These are phyloP conservation scores for Pomatostomus ruficeps DNA, from an alignment of 2,113 vertebrate genomes.

Conservation along the genomic window DNA sequence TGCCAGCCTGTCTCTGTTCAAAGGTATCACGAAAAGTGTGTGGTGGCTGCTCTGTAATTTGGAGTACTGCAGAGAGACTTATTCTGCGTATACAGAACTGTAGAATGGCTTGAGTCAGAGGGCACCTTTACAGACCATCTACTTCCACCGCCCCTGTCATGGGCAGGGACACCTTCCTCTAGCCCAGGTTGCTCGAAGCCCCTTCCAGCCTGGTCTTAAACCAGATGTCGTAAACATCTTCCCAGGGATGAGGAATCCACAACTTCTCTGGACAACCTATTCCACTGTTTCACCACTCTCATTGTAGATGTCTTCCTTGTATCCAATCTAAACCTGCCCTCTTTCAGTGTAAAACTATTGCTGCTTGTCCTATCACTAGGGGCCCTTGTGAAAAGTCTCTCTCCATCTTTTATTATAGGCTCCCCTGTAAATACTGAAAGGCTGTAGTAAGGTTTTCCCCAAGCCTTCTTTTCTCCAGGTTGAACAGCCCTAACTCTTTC, in stretches of 20 bases:
- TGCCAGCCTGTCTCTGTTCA: neutral
- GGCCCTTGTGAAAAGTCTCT: neutral
- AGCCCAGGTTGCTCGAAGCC: neutral
- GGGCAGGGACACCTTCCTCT: neutral
- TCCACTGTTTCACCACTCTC: neutral
- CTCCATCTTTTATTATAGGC: neutral
- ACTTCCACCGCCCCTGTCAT: fast-evolving
- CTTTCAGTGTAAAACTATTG: neutral
- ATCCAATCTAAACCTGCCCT: neutral
- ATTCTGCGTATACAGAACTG: neutral
- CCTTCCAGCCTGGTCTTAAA: neutral
- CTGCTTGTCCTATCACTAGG: neutral
- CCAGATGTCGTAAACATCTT: no score
- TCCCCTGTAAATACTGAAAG: neutral
- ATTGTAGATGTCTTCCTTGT: neutral
- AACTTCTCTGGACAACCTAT: neutral
- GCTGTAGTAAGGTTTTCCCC: neutral
- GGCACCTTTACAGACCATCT: neutral
- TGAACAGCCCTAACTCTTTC: neutral
- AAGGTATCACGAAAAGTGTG: neutral
- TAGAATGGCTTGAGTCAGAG: neutral
- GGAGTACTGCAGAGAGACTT: neutral
- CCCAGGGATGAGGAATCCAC: neutral
- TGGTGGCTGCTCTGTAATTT: neutral
- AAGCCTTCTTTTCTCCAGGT: neutral